These are phyloP conservation scores for Pocillopora meandrina DNA, from an alignment of 92 coral and sea anemone genomes.

Conservation along the genomic window DNA sequence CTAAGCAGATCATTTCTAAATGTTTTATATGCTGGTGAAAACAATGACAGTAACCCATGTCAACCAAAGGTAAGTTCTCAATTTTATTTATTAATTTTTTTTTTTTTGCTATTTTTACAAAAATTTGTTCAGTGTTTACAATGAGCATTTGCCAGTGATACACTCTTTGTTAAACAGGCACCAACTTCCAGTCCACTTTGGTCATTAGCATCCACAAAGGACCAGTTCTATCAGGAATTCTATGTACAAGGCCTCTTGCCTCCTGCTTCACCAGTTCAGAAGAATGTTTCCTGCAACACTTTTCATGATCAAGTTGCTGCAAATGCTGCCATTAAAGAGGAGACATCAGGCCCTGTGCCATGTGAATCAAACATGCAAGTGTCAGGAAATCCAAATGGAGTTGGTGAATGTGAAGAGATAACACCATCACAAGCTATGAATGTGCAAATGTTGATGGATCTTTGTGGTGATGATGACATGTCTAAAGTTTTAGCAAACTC, in stretches of 20 bases:
- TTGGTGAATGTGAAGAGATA: constrained; percentile 12
- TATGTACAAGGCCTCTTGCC: constrained; percentile 89
- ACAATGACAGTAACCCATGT: constrained; percentile 26
- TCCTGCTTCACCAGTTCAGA: constrained; percentile 24
- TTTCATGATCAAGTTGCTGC: neutral
- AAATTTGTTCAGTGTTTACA: no score
- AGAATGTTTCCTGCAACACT: no score
- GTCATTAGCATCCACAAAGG: constrained; percentile 74
- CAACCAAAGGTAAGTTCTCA: constrained; percentile 30
- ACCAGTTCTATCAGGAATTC: constrained; percentile 33
- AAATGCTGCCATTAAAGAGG: neutral
- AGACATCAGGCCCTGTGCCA: neutral
- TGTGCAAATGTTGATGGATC: constrained; percentile 73
- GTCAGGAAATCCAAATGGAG: neutral
- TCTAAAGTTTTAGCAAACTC: constrained; percentile 42
- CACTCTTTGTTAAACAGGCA: constrained; percentile 7
- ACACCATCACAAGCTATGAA: constrained; percentile 85
- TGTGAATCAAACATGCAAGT: neutral
- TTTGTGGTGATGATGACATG: constrained; percentile 56
- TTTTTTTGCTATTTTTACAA: neutral
- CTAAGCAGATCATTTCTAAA: constrained; percentile 77
- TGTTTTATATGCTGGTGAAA: constrained; percentile 64
- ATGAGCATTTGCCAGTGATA: no score
- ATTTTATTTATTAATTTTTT: neutral
- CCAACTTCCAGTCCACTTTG: constrained; percentile 56